Conservation (phyloP, 2,797 vertebrate genomes). For the Crotalus adamanteus region DNA sequence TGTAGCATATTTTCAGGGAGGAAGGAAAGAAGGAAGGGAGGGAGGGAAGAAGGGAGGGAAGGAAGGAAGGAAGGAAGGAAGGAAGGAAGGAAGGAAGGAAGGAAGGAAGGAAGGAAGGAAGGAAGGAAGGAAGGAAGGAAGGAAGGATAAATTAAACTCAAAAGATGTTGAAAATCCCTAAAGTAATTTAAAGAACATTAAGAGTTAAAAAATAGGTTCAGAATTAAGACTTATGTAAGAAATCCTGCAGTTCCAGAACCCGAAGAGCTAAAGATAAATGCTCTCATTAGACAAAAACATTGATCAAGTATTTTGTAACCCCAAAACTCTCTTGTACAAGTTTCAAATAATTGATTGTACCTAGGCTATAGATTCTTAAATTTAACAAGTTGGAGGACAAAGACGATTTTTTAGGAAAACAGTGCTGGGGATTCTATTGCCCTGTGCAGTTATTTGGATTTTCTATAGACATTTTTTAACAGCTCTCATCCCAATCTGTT, state of each 20-base stretch:
- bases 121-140: no score
- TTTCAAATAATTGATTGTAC: not conserved
- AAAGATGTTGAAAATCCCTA: no score
- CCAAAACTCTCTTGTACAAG: not conserved
- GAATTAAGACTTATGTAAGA: not conserved
- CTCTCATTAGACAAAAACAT: not conserved
- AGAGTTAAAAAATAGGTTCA: no score
- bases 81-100: not conserved
- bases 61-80: no score
- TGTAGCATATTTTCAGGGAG: not conserved
- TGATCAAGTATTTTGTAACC: not conserved
- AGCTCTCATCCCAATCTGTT: not conserved
- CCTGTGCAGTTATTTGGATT: not conserved
- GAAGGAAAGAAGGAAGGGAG: no score
- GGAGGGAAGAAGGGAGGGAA: no score
- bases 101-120: no score
- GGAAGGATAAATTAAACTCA: no score
- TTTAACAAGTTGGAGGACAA: not conserved
- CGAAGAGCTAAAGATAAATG: not conserved
- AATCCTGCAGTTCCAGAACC: not conserved
- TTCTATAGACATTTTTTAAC: not conserved
- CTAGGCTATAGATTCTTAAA: not conserved
- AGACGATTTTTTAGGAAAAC: not conserved
- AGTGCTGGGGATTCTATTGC: not conserved
- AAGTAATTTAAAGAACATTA: no score